phyloP scores from a whole-genome alignment of 2,888 invertebrate genomes.

The Himalopsyche japonica region DNA sequence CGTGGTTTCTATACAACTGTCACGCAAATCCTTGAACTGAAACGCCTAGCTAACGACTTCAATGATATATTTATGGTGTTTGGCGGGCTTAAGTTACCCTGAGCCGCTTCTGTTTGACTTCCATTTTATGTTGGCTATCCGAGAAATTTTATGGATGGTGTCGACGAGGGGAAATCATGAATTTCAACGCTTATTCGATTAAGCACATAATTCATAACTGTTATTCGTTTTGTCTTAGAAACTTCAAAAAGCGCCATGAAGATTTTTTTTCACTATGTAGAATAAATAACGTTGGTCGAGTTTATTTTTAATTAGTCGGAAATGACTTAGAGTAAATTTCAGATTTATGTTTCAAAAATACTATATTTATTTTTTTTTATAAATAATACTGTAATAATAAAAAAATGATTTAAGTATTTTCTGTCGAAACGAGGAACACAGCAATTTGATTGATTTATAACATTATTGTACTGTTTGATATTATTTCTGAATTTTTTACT shows the following conservation, averaged over 20 bases:
- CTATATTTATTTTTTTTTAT: no score
- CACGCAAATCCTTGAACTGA: no score
- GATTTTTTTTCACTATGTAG: background rate
- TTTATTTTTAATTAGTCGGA: background rate
- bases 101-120: background rate
- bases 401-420: no score
- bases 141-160: constrained; percentile 31
- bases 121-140: constrained; percentile 26
- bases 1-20: no score
- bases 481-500: no score
- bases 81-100: background rate
- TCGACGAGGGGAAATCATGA: constrained; percentile 6
- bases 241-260: background rate
- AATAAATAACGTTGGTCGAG: background rate
- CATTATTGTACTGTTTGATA: no score
- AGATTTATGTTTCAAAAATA: background rate
- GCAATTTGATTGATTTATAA: no score
- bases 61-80: no score
- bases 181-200: constrained; percentile 13
- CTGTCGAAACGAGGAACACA: no score
- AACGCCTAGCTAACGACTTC: no score
- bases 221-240: background rate
- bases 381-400: no score
- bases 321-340: background rate
- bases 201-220: constrained; percentile 9